Evolutionary conservation across 2,113 vertebrate genomes (phyloP), one percentile per base, ranked within the genome.

Genomic region (Vulpes ferrilata): DNA sequence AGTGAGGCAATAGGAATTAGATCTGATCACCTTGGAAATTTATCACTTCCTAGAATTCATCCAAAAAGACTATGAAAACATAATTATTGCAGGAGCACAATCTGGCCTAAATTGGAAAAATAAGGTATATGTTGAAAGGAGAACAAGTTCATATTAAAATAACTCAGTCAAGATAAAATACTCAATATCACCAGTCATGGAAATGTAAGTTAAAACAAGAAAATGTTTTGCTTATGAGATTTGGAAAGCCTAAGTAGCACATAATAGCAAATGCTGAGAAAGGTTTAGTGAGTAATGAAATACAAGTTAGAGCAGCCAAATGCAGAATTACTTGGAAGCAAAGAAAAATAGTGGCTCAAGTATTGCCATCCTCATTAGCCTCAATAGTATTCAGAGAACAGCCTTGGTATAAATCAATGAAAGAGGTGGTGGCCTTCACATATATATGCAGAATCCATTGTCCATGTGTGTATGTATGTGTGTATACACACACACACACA

Each of bases 81-180:
- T 88, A 88, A 76, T 93, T 88, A 71, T 78, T 67, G 73, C 16
- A 59, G 27, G 88, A 27, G 69, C 57, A 71, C 11, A 78, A 38
- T 65, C 27, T 86, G 48, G 53, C 38, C 27, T 89, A 59, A 38
- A 30, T 95, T 83, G 74, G 43, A 90, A 96, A 96, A 65, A 85
- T 64, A 88, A 84, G 17, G 7, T 43, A 12, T 12, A 69, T 88
- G 74, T 88, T 80, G 76, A 64, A 67, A 73, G 17, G 27, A 90
- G 25, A 84, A 57, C 84, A 53, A 91, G 16, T 88, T 96, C 13
- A 6, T 74, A 69, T 67, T 53, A 64, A 48, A 81, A 48, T 78
- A 85, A 91, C n/a, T 85, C 38, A 48, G 22, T 79, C 35, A 93
- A 86, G 20, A 81, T 71, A 73, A 96, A 91, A 92, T 82, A 84